Evolutionary conservation across 2,888 invertebrate species (phyloP).

Genomic region (Julus scanicus): DNA sequence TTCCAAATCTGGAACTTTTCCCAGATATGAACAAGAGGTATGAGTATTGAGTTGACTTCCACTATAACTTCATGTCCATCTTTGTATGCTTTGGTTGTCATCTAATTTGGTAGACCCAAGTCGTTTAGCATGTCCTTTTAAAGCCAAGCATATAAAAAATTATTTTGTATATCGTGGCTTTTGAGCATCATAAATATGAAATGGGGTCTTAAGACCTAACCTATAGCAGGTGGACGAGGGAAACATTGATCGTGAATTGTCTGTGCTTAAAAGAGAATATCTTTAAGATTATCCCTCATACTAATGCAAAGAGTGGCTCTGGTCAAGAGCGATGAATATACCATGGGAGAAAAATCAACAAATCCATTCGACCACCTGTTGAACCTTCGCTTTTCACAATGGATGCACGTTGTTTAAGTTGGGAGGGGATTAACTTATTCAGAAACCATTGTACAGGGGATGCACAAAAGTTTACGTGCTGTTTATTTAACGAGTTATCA

Average conservation of each 20-base stretch:
- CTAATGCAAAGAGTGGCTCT: neutral
- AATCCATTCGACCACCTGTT: conserved; percentile 7
- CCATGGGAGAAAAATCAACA: neutral
- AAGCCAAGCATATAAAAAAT: neutral
- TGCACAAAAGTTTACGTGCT: neutral
- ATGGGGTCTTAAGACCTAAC: neutral
- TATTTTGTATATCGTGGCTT: neutral
- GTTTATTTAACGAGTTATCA: neutral
- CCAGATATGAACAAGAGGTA: too few relatives aligned
- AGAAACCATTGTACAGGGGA: neutral
- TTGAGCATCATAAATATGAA: neutral
- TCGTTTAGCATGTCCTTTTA: neutral
- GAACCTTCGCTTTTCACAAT: neutral
- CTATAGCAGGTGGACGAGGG: neutral
- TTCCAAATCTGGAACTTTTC: too few relatives aligned
- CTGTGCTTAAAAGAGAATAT: neutral
- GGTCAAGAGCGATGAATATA: conserved; percentile 14
- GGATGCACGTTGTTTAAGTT: neutral
- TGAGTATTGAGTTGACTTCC: too few relatives aligned
- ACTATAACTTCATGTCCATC: too few relatives aligned
- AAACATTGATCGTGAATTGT: neutral
- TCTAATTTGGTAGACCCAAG: too few relatives aligned
- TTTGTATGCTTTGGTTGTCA: too few relatives aligned
- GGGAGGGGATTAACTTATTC: neutral
- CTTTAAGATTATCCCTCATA: neutral